phyloP scores from a whole-genome alignment of 2,888 invertebrate genomes.

The Ganaspis brasiliensis region DNA sequence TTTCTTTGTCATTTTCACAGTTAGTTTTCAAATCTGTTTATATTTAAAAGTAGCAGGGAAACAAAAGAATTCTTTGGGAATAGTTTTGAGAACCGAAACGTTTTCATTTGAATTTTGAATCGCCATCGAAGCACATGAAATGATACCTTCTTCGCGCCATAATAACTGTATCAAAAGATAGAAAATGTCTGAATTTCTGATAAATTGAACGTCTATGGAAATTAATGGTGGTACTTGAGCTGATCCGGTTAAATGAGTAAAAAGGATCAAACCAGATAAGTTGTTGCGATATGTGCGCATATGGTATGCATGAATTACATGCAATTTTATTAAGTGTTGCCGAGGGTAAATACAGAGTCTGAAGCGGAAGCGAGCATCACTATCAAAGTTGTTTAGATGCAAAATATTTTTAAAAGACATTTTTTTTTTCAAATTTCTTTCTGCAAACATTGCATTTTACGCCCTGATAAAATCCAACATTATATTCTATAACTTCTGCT shows the following conservation, averaged over 20 bases:
- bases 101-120: background rate
- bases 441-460: background rate
- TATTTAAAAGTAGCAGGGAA: too few species aligned
- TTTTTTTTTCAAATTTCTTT: too few species aligned
- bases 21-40: too few species aligned
- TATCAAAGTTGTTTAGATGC: slow-evolving; percentile 29
- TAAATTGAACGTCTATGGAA: slow-evolving; percentile 33
- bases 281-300: slow-evolving; percentile 33
- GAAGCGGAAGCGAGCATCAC: slow-evolving; percentile 30
- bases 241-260: slow-evolving; percentile 27
- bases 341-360: slow-evolving; percentile 8
- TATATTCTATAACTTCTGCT: background rate
- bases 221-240: slow-evolving; percentile 18
- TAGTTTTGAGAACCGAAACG: background rate
- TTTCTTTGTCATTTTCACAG: too few species aligned
- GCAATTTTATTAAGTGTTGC: slow-evolving; percentile 27
- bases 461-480: background rate
- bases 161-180: slow-evolving; percentile 23
- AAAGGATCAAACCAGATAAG: slow-evolving; percentile 17
- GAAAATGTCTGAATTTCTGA: slow-evolving; percentile 20
- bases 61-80: too few species aligned
- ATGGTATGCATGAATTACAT: slow-evolving; percentile 27
- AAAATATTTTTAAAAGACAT: slow-evolving; percentile 6
- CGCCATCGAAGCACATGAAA: background rate
- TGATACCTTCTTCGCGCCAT: slow-evolving; percentile 7